A percentile compares a stretch with the other conserved stretches of the same genome.
phyloP scores from a whole-genome alignment of 2,797 vertebrate genomes.

The Trematomus bernacchii region DNA sequence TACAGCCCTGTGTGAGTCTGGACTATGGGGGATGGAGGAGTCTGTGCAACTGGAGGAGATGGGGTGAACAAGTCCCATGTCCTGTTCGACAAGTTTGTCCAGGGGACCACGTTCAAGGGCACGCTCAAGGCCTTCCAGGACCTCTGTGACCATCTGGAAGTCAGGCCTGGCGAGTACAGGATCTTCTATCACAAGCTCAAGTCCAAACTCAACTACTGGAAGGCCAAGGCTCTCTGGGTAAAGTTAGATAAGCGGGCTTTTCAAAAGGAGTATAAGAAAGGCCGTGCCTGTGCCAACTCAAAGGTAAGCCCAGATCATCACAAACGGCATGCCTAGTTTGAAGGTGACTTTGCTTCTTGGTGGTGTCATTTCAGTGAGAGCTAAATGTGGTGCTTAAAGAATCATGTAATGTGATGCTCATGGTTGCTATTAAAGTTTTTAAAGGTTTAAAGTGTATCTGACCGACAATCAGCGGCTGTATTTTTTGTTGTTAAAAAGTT shows the following conservation, averaged over 20 bases:
- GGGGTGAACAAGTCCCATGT: constrained; percentile 89
- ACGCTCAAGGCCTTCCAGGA: constrained; percentile 98
- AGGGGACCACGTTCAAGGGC: constrained; percentile 95
- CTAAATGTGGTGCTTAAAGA: constrained; percentile 31
- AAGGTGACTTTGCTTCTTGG: background rate
- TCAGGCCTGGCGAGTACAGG: constrained; percentile 92
- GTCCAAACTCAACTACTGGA: constrained; percentile 99
- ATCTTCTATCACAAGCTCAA: constrained; percentile 98
- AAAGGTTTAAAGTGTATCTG: background rate
- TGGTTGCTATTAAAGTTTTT: constrained; percentile 15
- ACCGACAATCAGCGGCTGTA: background rate
- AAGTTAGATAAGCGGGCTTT: constrained; percentile 96
- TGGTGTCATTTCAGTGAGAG: constrained; percentile 3
- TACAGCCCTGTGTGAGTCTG: constrained; percentile 61
- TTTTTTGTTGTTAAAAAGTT: background rate
- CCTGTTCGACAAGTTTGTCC: constrained; percentile 96
- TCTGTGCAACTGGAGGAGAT: constrained; percentile 73
- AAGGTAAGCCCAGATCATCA: constrained; percentile 85
- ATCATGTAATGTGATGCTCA: constrained; percentile 29
- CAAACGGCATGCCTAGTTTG: background rate
- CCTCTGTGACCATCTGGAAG: constrained; percentile 93
- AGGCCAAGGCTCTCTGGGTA: constrained; percentile 98
- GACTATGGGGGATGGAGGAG: constrained; percentile 86
- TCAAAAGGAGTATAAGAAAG: constrained; percentile 99
- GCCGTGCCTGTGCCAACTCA: constrained; percentile 92